These are phyloP conservation scores for Mythimna loreyi DNA, from an alignment of 2,888 invertebrate species.

Conservation along the genomic window DNA sequence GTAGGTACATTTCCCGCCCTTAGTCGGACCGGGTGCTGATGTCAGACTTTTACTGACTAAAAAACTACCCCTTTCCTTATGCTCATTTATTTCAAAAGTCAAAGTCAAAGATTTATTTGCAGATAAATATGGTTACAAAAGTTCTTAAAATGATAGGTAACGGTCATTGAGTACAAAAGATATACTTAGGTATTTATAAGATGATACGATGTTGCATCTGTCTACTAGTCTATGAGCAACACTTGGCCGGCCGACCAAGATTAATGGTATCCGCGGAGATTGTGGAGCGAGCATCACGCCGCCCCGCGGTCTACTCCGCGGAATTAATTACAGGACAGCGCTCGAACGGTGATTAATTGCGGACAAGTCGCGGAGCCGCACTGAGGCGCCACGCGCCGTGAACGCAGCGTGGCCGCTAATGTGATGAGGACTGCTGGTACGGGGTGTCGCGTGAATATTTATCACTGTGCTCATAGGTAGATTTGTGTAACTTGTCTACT, in stretches of 20 bases:
- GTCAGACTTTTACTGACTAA: no score
- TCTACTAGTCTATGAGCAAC: conserved; percentile 38
- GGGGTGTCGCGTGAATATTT: neutral
- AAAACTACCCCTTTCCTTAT: no score
- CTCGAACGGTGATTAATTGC: conserved; percentile 63
- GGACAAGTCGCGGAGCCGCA: conserved; percentile 56
- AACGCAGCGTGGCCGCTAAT: no score
- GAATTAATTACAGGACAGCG: conserved; percentile 63
- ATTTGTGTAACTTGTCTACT: no score
- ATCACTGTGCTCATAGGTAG: conserved; percentile 1
- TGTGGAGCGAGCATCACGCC: conserved; percentile 40
- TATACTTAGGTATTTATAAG: no score
- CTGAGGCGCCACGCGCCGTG: neutral
- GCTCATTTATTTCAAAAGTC: no score
- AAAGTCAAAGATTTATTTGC: no score
- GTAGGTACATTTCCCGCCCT: neutral
- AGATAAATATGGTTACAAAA: no score
- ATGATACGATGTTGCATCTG: conserved; percentile 44
- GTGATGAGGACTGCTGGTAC: conserved; percentile 15
- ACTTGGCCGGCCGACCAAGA: conserved; percentile 59
- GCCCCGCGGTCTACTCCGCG: conserved; percentile 43
- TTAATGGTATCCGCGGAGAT: conserved; percentile 62
- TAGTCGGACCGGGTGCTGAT: no score
- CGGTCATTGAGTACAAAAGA: no score
- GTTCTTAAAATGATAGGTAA: no score